Evolutionary conservation across 2,888 invertebrate species (phyloP).

Genomic region (Eledona agricola): DNA sequence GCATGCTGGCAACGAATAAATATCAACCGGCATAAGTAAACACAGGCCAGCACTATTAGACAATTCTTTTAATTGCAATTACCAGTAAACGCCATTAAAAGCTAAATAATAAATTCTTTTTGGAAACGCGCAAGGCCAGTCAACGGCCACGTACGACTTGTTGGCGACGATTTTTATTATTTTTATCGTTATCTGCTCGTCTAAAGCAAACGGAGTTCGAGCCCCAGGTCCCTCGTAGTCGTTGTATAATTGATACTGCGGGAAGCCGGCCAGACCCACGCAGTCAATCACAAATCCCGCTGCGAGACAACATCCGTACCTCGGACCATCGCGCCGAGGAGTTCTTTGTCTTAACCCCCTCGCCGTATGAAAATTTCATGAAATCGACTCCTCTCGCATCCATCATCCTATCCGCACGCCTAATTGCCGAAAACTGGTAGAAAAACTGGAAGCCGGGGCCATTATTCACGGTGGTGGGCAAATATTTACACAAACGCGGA

Average conservation of each 20-base stretch:
- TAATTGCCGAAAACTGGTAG: slow-evolving; percentile 20
- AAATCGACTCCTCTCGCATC: neutral
- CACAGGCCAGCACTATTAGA: slow-evolving; percentile 18
- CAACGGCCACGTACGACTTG: no score
- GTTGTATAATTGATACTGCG: slow-evolving; percentile 56
- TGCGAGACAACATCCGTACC: slow-evolving; percentile 53
- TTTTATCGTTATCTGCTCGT: slow-evolving; percentile 1
- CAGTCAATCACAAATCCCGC: slow-evolving; percentile 56
- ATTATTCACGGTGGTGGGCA: slow-evolving; percentile 20
- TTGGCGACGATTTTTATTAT: slow-evolving; percentile 1
- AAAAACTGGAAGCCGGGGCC: slow-evolving; percentile 29
- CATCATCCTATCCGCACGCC: slow-evolving; percentile 5
- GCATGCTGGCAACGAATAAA: slow-evolving; percentile 21
- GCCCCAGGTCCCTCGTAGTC: slow-evolving; percentile 13
- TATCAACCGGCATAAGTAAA: slow-evolving; percentile 21
- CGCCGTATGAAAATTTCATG: slow-evolving; percentile 26
- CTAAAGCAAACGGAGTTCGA: slow-evolving; percentile 5
- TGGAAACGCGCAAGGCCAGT: no score
- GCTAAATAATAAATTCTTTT: neutral
- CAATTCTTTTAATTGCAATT: slow-evolving; percentile 24
- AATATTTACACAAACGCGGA: slow-evolving; percentile 31
- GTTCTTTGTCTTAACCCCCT: slow-evolving; percentile 50
- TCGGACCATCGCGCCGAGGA: slow-evolving; percentile 10
- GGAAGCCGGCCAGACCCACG: slow-evolving; percentile 53
- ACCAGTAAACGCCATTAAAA: slow-evolving; percentile 14